Base-by-base conservation (phyloP, 2,113 vertebrate genomes). In the Polypterus bichir region DNA sequence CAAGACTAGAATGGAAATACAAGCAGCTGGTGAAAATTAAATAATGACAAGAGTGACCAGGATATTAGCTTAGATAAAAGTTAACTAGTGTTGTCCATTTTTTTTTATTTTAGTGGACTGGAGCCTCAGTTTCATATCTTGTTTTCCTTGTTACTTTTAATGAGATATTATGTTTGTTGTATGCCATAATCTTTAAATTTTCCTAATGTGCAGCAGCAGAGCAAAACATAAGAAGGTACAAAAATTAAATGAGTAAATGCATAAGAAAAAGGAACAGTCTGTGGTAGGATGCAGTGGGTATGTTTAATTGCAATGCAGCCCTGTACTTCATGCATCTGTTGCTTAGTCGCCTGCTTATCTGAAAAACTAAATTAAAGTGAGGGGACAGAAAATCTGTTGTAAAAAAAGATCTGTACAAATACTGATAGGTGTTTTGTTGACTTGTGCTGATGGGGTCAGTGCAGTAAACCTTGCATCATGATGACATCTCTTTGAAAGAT, bases 241-340 rank as follows among this genome's bases (percentile, higher is more conserved):
- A 27, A 27, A 27, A 27, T 27, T 27, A 27, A 27, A 27, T 27
- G 1, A 27, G 27, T 27, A 27, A 27, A 27, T 84, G 83, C 83
- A 76, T 74, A 69, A 70, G 70, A 69, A 47, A 59, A 71, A 77
- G 46, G n/a, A 59, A 48, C 51, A 48, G 44, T 57, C 27, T 65
- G 27, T 27, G 67, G 81, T 77, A 71, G 70, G 81, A 76, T 78
- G 79, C 75, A 75, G 77, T 71, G 76, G 78, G 76, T 68, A 80
- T 86, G 85, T 92, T 92, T 91, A 90, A 87, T 93, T 93, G 83
- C 88, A 89, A 92, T 90, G 93, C 92, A 75, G 59, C 49, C 73
- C 92, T 27, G 27, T 27, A 27, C 27, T 85, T 85, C 80, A 54
- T 83, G 79, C 77, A 82, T 81, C 83, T 84, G 81, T 73, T 81